Percentiles rank a stretch among this genome's conserved stretches.
phyloP scores from a whole-genome alignment of 2,888 invertebrate genomes.

The Drosophila fulvimacula region DNA sequence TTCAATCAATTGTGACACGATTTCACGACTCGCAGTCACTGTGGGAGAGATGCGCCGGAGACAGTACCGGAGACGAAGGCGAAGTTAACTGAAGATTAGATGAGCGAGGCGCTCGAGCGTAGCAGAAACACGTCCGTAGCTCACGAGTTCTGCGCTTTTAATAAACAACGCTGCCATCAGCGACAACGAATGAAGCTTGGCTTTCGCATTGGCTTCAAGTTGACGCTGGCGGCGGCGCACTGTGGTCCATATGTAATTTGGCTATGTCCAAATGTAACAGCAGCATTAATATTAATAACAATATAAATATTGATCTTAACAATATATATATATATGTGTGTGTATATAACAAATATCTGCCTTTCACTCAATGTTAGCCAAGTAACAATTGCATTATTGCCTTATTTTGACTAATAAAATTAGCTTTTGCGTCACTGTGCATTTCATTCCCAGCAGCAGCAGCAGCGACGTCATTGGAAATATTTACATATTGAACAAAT shows the following conservation, averaged over 20 bases:
- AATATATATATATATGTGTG: background rate
- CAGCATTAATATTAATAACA: background rate
- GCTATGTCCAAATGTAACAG: background rate
- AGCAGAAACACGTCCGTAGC: conserved; percentile 80
- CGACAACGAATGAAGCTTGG: conserved; percentile 65
- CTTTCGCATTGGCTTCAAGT: conserved; percentile 38
- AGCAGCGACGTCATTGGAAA: background rate
- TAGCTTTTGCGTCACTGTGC: conserved; percentile 23
- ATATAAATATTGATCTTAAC: too few species aligned
- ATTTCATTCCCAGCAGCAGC: conserved; percentile 3
- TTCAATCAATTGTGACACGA: conserved; percentile 79
- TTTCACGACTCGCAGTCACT: conserved; percentile 66
- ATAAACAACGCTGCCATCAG: conserved; percentile 74
- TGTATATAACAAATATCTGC: background rate
- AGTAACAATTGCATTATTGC: background rate
- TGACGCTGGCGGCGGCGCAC: conserved; percentile 33
- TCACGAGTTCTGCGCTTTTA: conserved; percentile 82
- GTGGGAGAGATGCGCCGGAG: conserved; percentile 32
- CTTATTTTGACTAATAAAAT: background rate
- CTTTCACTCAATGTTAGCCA: background rate
- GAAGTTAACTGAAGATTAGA: conserved; percentile 39
- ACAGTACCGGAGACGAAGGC: conserved; percentile 31
- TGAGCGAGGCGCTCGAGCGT: conserved; percentile 69
- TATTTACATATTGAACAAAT: conserved; percentile 16
- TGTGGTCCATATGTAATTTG: conserved; percentile 21